Evolutionary conservation across 2,888 invertebrate genomes (phyloP).

Genomic region (Drosophila suboccidentalis): DNA sequence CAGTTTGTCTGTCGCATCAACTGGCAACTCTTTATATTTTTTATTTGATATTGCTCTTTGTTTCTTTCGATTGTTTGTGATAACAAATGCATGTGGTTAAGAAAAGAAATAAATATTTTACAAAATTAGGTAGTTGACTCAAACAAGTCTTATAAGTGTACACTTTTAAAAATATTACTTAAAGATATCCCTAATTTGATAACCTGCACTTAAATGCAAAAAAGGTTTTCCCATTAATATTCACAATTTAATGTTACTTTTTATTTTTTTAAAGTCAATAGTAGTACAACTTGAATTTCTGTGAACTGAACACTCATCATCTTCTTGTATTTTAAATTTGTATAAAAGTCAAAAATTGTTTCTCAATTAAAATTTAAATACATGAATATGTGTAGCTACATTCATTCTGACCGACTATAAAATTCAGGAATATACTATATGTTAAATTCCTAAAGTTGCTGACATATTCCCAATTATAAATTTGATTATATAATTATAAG

Average conservation of each 20-base stretch:
- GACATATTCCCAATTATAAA: conserved; percentile 9
- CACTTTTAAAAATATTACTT: background rate
- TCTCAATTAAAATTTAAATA: background rate
- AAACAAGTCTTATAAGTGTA: background rate
- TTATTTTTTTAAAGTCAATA: background rate
- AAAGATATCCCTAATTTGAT: background rate
- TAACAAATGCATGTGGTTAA: conserved; percentile 25
- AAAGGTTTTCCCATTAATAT: background rate
- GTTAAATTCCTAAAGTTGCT: background rate
- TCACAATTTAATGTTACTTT: background rate
- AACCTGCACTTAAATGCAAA: background rate
- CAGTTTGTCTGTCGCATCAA: conserved; percentile 51
- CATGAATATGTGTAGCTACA: background rate
- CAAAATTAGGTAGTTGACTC: background rate
- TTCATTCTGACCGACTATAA: background rate
- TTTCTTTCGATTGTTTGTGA: conserved; percentile 10
- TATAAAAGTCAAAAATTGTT: background rate
- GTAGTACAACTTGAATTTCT: too few species aligned
- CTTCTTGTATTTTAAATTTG: background rate
- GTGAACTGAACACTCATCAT: too few species aligned
- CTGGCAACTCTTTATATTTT: conserved; percentile 53
- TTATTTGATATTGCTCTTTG: conserved; percentile 33
- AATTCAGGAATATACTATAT: background rate
- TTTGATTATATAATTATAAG: conserved; percentile 2
- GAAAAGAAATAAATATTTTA: conserved; percentile 1